Conservation (phyloP, 2,888 invertebrate species). For the Copidosoma aretas region DNA sequence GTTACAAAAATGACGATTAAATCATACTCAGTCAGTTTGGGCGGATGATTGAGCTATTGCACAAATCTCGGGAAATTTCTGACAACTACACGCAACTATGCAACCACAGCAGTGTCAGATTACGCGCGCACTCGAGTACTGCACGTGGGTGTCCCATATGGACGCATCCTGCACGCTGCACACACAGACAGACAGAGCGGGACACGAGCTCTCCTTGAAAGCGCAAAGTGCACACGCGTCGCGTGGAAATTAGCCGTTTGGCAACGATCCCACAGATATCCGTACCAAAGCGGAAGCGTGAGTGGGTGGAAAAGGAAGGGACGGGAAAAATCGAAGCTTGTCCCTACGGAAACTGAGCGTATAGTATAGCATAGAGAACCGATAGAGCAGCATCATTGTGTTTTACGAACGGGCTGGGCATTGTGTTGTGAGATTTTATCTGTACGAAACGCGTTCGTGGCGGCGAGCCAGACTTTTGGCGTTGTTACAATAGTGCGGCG, state of each 20-base stretch:
- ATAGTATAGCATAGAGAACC: no score
- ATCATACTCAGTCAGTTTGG: no score
- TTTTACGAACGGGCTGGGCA: not conserved
- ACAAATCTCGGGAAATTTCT: no score
- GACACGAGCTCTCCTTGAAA: no score
- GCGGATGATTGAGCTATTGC: no score
- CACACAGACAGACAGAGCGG: no score
- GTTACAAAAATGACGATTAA: no score
- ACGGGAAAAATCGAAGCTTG: not conserved
- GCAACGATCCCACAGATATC: conserved; percentile 44
- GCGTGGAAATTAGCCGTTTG: conserved; percentile 50
- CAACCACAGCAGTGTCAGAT: no score
- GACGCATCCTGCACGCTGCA: no score
- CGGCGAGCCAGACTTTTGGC: not conserved
- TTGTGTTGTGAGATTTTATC: not conserved
- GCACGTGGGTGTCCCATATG: not conserved
- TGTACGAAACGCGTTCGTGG: not conserved
- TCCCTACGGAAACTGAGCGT: no score
- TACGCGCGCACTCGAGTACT: no score
- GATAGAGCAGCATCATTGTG: not conserved
- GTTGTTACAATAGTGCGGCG: not conserved
- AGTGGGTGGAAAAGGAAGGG: not conserved
- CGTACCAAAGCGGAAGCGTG: conserved; percentile 38
- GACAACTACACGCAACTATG: no score
- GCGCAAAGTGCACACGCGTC: not conserved